A percentile compares a stretch with the other conserved stretches of the same genome.
These are phyloP conservation scores for Centroberyx gerrardi DNA, from an alignment of 2,797 vertebrate genomes.

Conservation along the genomic window DNA sequence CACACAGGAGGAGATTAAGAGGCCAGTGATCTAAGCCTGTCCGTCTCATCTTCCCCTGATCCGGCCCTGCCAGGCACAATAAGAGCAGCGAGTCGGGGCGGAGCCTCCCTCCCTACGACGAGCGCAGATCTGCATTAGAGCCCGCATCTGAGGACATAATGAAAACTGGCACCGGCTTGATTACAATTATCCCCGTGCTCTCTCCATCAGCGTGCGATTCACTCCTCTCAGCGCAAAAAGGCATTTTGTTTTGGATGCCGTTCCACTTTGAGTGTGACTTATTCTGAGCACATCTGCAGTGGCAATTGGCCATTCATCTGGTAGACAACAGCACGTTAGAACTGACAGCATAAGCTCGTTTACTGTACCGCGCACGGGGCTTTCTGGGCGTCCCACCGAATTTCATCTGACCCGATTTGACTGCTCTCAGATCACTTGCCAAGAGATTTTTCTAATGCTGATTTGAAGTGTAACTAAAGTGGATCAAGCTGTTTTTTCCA, in stretches of 20 bases:
- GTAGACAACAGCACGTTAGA: slow-evolving; percentile 51
- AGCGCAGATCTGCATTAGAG: slow-evolving; percentile 56
- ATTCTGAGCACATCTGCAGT: slow-evolving; percentile 76
- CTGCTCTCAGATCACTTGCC: slow-evolving; percentile 72
- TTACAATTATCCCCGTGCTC: slow-evolving; percentile 74
- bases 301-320: slow-evolving; percentile 70
- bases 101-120: slow-evolving; percentile 19
- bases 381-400: slow-evolving; percentile 64
- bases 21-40: slow-evolving; percentile 72
- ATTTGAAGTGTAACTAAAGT: slow-evolving; percentile 83
- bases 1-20: slow-evolving; percentile 74
- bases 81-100: slow-evolving; percentile 46
- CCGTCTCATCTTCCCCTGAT: slow-evolving; percentile 57
- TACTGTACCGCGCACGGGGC: slow-evolving; percentile 10
- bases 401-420: slow-evolving; percentile 75
- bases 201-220: slow-evolving; percentile 60
- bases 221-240: slow-evolving; percentile 43
- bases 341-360: slow-evolving; percentile 54
- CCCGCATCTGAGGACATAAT: slow-evolving; percentile 58
- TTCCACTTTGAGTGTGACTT: slow-evolving; percentile 51
- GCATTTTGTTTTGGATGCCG: slow-evolving; percentile 55
- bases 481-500: slow-evolving; percentile 75
- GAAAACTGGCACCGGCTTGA: slow-evolving; percentile 78
- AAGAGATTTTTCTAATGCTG: slow-evolving; percentile 79
- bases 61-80: slow-evolving; percentile 42